Base-by-base conservation (phyloP, 2,797 vertebrate genomes). In the Arnoldichthys spilopterus region DNA sequence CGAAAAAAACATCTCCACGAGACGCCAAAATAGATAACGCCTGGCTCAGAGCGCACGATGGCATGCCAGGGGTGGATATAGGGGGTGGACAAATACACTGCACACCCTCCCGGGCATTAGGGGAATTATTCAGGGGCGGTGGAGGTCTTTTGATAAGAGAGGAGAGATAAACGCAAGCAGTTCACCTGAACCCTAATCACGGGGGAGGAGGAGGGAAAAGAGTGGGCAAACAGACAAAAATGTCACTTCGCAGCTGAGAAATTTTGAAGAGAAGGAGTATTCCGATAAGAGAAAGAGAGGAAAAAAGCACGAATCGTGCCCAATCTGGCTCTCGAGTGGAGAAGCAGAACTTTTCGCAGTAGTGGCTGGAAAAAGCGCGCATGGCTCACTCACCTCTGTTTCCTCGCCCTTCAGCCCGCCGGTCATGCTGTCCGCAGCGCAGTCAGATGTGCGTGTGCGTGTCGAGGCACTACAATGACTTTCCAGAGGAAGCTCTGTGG, bases 321-420 rank as follows among this genome's bases (percentile, higher is more conserved):
- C 49, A 51, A 7, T 51, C 49, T 51, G 18, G 49, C 16, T 51
- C 18, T 51, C 4, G 12, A 3, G 9, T 45, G 43, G 43, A 45
- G 13, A 45, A 45, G 43, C 1, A 45, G 12, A 45, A 45, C 4
- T 37, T 37, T 37, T 9, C 9, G 43, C 11, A 47, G 45, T 47
- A 5, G 12, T 4, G 2, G 34, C 4, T 5, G 45, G 45, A 11
- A 47, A 47, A 47, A 13, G 4, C 2, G 45, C 45, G 34, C 34
- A 3, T 37, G 34, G 34, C 34, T 37, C n/a, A n/a, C 93, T 89
- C 96, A 99, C 97, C 97, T 98, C 95, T 20, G 94, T 90, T 62
- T 97, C 95, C 75, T 92, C 92, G 94, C 95, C 95, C 92, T 95
- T 96, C 90, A 85, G 89, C 87, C 95, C 96, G 85, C 95, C 95